Percentiles rank a stretch among this genome's conserved stretches.
These are phyloP conservation scores for Dromius quadrimaculatus DNA, from an alignment of 2,888 invertebrate genomes.

Conservation along the genomic window DNA sequence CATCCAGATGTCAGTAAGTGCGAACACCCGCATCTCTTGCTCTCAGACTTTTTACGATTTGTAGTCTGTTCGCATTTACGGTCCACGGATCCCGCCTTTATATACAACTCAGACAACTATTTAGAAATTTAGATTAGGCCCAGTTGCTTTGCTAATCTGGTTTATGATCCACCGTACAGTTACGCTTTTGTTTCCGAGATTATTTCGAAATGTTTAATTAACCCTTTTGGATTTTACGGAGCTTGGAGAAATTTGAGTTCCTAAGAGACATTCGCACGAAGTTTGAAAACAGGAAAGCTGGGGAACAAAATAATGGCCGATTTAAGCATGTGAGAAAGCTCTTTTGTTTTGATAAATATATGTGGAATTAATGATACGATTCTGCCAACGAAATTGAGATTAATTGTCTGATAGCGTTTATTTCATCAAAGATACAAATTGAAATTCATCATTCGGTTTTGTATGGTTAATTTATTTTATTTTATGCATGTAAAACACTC, in stretches of 20 bases:
- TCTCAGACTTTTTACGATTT: conserved; percentile 27
- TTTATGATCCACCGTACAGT: conserved; percentile 41
- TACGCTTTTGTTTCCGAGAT: conserved; percentile 37
- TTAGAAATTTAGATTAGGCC: conserved; percentile 47
- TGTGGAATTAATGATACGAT: conserved; percentile 30
- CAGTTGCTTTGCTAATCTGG: conserved; percentile 35
- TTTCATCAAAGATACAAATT: conserved; percentile 26
- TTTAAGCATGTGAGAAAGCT: conserved; percentile 15
- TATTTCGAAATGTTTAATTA: conserved; percentile 45
- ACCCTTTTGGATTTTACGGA: conserved; percentile 26
- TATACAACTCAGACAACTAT: conserved; percentile 18
- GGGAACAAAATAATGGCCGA: not conserved
- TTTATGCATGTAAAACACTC: no score
- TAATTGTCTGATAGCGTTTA: conserved; percentile 21
- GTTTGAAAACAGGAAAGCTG: not conserved
- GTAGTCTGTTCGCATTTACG: conserved; percentile 6
- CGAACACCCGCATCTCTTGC: not conserved
- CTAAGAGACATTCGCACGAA: not conserved
- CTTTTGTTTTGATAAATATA: conserved; percentile 16
- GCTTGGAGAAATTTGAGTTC: not conserved
- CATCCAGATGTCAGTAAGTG: conserved; percentile 25
- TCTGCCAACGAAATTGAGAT: conserved; percentile 22
- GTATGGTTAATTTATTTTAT: not conserved
- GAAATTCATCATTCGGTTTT: conserved; percentile 12
- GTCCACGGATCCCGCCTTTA: conserved; percentile 6